A percentile compares a stretch with the other conserved stretches of the same genome.
phyloP scores from a whole-genome alignment of 2,797 vertebrate genomes.

The Hydrophis major region DNA sequence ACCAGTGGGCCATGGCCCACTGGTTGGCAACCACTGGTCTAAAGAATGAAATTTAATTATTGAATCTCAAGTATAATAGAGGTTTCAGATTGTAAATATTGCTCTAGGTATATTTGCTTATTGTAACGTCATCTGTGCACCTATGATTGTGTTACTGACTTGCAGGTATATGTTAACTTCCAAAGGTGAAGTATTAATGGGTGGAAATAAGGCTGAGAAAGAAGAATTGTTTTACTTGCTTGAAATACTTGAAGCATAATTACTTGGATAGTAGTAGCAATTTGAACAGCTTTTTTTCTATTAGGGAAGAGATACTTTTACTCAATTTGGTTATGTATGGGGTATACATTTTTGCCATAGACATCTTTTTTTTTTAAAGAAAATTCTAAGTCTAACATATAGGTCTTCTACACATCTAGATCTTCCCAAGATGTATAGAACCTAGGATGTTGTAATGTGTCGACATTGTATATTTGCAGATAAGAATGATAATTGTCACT shows the following conservation, averaged over 20 bases:
- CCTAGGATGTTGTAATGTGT: neutral
- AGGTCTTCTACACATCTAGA: neutral
- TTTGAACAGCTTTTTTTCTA: too few relatives aligned
- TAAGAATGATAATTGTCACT: too few relatives aligned
- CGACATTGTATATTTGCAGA: neutral
- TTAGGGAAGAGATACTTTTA: neutral
- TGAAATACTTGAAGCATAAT: neutral
- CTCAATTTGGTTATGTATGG: neutral
- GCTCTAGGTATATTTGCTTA: neutral
- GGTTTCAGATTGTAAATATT: neutral
- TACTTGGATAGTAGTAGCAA: too few relatives aligned
- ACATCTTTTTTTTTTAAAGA: neutral
- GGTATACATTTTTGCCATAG: neutral
- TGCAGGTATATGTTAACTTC: neutral
- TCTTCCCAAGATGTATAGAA: neutral
- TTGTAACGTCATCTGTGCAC: neutral
- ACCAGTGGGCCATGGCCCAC: too few relatives aligned
- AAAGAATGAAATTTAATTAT: neutral
- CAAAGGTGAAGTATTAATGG: neutral
- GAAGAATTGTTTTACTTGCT: neutral
- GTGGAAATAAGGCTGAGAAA: neutral
- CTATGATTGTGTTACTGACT: neutral
- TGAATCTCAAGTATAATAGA: neutral
- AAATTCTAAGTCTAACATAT: neutral
- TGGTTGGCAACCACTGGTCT: neutral